phyloP scores from a whole-genome alignment of 2,888 invertebrate genomes.

The Polylopha cassiicola region DNA sequence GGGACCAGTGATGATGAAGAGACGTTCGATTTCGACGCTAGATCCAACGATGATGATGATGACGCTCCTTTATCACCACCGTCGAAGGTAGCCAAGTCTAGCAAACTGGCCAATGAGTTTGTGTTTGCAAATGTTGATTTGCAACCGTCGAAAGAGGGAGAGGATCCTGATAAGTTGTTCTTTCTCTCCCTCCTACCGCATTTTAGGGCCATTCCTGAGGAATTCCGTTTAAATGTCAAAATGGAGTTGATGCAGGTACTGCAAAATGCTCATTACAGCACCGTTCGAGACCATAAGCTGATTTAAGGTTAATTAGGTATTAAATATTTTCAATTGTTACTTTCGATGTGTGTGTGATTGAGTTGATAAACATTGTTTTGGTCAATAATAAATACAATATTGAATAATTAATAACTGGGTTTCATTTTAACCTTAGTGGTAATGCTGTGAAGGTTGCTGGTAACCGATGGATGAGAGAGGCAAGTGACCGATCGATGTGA shows the following conservation, averaged over 20 bases:
- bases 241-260: conserved; percentile 68
- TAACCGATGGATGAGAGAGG: no score
- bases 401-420: no score
- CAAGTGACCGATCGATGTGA: no score
- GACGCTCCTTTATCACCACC: conserved; percentile 29
- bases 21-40: conserved; percentile 33
- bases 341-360: no score
- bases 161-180: conserved; percentile 63
- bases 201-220: conserved; percentile 60
- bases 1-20: conserved; percentile 37
- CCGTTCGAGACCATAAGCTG: conserved; percentile 41
- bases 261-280: conserved; percentile 50
- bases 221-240: conserved; percentile 55
- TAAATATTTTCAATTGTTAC: background rate
- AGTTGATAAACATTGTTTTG: no score
- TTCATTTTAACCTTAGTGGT: no score
- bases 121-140: conserved; percentile 60
- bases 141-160: conserved; percentile 37
- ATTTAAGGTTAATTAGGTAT: conserved; percentile 27
- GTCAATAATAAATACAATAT: no score
- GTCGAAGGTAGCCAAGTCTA: conserved; percentile 26
- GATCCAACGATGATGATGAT: conserved; percentile 36
- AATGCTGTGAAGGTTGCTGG: no score
- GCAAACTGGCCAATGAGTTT: conserved; percentile 44
- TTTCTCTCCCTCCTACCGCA: conserved; percentile 62